Conservation (phyloP, 53 echinoderm and acorn worm species). For the Paracentrotus lividus region DNA sequence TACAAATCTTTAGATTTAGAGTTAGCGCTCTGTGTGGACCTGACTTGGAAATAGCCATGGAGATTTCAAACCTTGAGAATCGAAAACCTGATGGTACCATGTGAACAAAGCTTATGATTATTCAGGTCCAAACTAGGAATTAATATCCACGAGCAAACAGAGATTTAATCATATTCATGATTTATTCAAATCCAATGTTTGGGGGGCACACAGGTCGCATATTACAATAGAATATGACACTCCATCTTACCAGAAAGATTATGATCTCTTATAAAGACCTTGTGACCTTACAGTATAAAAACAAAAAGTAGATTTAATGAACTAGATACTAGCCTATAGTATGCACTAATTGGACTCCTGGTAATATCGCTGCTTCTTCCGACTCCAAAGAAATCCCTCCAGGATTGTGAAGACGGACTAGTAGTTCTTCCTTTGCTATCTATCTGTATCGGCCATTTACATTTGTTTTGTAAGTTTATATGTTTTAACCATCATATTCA, state of each 20-base stretch:
- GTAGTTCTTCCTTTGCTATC: neutral
- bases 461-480: too few relatives aligned
- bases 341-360: conserved; percentile 31
- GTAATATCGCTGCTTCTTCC: neutral
- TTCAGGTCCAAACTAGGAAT: neutral
- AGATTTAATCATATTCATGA: neutral
- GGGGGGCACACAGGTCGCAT: too few relatives aligned
- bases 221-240: neutral
- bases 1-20: too few relatives aligned
- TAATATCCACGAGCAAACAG: neutral
- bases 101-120: neutral
- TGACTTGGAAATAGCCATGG: too few relatives aligned
- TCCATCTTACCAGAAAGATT: neutral
- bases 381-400: neutral
- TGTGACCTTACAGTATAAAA: conserved; percentile 26
- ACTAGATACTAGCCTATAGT: neutral
- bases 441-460: neutral
- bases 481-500: too few relatives aligned
- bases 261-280: conserved; percentile 20
- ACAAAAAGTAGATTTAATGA: conserved; percentile 8
- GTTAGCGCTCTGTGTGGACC: too few relatives aligned
- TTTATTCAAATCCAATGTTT: neutral
- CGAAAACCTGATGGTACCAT: too few relatives aligned
- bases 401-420: neutral
- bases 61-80: too few relatives aligned